Conservation (phyloP, 2,113 vertebrate genomes). For the Lynx canadensis region DNA sequence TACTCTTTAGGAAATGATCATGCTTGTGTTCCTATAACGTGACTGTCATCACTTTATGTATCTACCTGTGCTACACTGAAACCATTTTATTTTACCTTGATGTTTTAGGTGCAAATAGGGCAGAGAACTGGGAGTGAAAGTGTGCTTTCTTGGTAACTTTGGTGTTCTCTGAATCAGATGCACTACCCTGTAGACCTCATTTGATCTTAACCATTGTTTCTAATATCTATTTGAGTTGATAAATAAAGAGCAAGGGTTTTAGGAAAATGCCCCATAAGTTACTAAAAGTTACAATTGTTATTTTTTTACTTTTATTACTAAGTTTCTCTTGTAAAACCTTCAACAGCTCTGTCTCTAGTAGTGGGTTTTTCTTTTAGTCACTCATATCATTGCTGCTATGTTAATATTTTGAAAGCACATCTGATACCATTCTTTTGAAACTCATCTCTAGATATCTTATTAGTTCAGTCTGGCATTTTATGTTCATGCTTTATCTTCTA, state of each 20-base stretch:
- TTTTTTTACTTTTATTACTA: background rate
- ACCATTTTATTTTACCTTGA: background rate
- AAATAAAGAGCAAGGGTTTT: constrained; percentile 16
- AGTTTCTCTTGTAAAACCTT: background rate
- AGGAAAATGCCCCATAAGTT: background rate
- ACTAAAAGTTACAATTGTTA: background rate
- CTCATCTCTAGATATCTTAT: background rate
- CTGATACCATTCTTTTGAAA: background rate
- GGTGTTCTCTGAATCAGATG: background rate
- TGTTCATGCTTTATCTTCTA: background rate
- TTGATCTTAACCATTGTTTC: background rate
- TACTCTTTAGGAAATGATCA: background rate
- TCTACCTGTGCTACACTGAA: background rate
- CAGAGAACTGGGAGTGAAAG: background rate
- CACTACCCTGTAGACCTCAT: background rate
- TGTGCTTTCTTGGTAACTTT: background rate
- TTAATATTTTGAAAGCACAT: background rate
- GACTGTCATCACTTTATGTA: background rate
- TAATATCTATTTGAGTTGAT: background rate
- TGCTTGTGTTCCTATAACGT: background rate
- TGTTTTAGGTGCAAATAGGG: background rate
- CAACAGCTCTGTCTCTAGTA: background rate
- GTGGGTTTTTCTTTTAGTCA: background rate
- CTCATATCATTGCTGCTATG: background rate
- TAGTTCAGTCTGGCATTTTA: background rate